Percentiles rank a stretch among this genome's conserved stretches.
phyloP scores from a whole-genome alignment of 2,888 invertebrate genomes.

The Portevinia maculata region DNA sequence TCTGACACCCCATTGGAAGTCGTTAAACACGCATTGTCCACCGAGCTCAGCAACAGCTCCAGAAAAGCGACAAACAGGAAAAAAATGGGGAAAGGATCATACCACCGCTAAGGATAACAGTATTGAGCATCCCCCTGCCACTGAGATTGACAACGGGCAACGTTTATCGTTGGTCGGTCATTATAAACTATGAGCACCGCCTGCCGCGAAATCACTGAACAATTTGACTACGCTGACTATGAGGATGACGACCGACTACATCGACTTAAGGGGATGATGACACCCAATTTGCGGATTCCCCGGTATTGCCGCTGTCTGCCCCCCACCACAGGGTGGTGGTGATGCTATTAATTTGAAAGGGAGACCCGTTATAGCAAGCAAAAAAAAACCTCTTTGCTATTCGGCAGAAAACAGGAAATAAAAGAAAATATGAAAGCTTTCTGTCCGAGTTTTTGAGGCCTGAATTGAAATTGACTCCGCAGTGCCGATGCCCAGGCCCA shows the following conservation, averaged over 20 bases:
- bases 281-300: conserved; percentile 73
- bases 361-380: conserved; percentile 33
- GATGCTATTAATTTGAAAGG: conserved; percentile 71
- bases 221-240: conserved; percentile 69
- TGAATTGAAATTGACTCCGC: conserved; percentile 71
- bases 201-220: conserved; percentile 72
- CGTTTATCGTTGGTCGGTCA: conserved; percentile 13
- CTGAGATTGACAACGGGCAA: conserved; percentile 35
- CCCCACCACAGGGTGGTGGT: conserved; percentile 5
- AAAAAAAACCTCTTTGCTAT: conserved; percentile 18
- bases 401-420: conserved; percentile 48
- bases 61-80: conserved; percentile 31
- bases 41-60: conserved; percentile 68
- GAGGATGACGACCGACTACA: conserved; percentile 64
- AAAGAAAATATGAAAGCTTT: conserved; percentile 64
- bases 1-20: conserved; percentile 75
- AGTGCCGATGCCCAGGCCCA: conserved; percentile 21
- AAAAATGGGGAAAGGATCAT: conserved; percentile 43
- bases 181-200: conserved; percentile 67
- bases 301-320: conserved; percentile 16
- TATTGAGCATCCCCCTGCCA: background rate
- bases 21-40: conserved; percentile 75
- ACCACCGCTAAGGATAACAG: background rate
- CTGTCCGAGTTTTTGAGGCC: conserved; percentile 11
- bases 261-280: conserved; percentile 74